Percentiles rank a stretch among this genome's conserved stretches.
phyloP scores from a whole-genome alignment of 2,888 invertebrate genomes.

The Agonum fuliginosum region DNA sequence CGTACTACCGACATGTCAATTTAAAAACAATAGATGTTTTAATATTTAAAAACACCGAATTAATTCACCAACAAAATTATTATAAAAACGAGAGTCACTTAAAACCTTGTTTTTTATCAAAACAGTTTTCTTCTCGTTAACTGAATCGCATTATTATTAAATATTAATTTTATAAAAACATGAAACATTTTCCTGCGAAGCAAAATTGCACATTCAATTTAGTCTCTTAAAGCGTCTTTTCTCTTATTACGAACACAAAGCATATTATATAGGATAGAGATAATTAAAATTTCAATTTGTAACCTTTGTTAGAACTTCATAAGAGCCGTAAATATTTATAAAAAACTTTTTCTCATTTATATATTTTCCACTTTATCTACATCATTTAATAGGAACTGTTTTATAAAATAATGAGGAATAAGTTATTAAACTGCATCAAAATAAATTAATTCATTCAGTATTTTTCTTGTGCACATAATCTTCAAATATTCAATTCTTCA shows the following conservation, averaged over 20 bases:
- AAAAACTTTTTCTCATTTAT: conserved; percentile 4
- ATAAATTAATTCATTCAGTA: too few relatives aligned
- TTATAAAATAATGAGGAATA: too few relatives aligned
- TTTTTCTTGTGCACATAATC: too few relatives aligned
- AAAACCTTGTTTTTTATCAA: background rate
- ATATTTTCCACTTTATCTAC: conserved; percentile 2
- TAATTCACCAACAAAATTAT: too few relatives aligned
- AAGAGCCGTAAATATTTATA: conserved; percentile 32
- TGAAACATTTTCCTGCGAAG: background rate
- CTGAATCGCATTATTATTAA: background rate
- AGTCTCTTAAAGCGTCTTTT: background rate
- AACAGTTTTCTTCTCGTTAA: background rate
- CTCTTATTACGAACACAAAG: conserved; percentile 29
- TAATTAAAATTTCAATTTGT: conserved; percentile 38
- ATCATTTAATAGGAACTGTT: too few relatives aligned
- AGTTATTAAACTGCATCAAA: too few relatives aligned
- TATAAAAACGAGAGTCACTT: too few relatives aligned
- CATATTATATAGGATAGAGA: conserved; percentile 19
- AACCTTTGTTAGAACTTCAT: conserved; percentile 15
- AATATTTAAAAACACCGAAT: too few relatives aligned
- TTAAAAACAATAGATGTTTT: too few relatives aligned
- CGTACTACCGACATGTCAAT: too few relatives aligned
- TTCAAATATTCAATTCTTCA: too few relatives aligned
- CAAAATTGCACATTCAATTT: background rate
- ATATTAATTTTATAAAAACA: background rate